Evolutionary conservation across 1,140 invertebrate species (phyloP).

Genomic region (Drosophila prosaltans): DNA sequence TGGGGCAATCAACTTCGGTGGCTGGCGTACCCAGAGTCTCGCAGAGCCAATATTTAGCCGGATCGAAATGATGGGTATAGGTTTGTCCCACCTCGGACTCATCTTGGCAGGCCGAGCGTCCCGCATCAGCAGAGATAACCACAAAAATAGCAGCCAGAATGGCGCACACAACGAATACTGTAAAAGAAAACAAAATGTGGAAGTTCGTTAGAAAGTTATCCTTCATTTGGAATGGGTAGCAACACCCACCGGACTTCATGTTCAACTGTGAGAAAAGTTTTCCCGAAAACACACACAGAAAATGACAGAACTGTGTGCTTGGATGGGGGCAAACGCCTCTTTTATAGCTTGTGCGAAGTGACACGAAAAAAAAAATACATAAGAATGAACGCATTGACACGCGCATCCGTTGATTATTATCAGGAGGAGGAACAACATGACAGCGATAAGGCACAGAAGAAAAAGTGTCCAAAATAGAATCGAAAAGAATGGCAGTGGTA

Average conservation of each 20-base stretch:
- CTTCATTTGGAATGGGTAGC: too few relatives aligned
- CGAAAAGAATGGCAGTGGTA: background rate
- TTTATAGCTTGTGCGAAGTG: constrained; percentile 52
- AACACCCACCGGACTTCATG: constrained; percentile 67
- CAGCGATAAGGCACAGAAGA: constrained; percentile 16
- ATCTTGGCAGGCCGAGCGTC: constrained; percentile 73
- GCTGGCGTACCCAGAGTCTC: constrained; percentile 57
- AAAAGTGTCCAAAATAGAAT: constrained; percentile 1
- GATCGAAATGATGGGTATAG: constrained; percentile 72
- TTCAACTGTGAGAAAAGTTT: constrained; percentile 53
- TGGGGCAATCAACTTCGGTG: constrained; percentile 70
- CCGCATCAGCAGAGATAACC: constrained; percentile 52
- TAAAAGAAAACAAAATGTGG: background rate
- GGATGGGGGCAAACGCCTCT: constrained; percentile 27
- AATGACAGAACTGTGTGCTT: constrained; percentile 50
- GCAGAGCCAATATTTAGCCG: constrained; percentile 77
- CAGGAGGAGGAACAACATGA: constrained; percentile 19
- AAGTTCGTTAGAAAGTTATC: too few relatives aligned
- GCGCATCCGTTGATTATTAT: constrained; percentile 70
- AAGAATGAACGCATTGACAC: constrained; percentile 54
- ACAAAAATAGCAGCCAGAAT: constrained; percentile 56
- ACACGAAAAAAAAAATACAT: constrained; percentile 34
- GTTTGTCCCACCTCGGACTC: constrained; percentile 68
- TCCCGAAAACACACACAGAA: constrained; percentile 25
- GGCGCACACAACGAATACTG: constrained; percentile 53